These are phyloP conservation scores for Andrena bicolor DNA, from an alignment of 2,888 invertebrate species.

Conservation along the genomic window DNA sequence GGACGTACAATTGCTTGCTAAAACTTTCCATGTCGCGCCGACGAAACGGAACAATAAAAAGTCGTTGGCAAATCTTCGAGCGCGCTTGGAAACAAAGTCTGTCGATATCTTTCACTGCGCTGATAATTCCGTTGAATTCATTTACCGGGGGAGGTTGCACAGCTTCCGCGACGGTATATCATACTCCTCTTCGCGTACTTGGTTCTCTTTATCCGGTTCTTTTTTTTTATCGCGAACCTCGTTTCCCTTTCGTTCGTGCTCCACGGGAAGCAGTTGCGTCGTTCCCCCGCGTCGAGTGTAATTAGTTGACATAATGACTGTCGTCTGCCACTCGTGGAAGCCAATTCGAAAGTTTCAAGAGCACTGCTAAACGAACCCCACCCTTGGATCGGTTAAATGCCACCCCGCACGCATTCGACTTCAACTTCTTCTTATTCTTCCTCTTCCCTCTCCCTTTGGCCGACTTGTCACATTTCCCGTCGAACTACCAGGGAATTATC, in stretches of 20 bases:
- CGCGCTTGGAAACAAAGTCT: not conserved
- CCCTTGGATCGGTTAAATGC: conserved; percentile 29
- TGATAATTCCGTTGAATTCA: too few species aligned
- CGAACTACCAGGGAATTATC: conserved; percentile 43
- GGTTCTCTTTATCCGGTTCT: too few species aligned
- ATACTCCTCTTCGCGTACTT: too few species aligned
- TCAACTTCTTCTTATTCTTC: conserved; percentile 6
- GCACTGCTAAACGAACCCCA: conserved; percentile 34
- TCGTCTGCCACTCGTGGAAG: conserved; percentile 2
- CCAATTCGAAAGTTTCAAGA: conserved; percentile 44
- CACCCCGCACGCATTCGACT: conserved; percentile 20
- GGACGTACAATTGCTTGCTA: not conserved
- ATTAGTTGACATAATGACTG: conserved; percentile 53
- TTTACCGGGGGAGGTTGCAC: too few species aligned
- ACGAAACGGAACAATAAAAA: not conserved
- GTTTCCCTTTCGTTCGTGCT: not conserved
- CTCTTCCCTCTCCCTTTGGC: not conserved
- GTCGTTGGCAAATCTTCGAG: not conserved
- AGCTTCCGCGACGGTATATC: too few species aligned
- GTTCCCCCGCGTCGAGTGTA: not conserved
- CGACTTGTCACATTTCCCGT: conserved; percentile 41
- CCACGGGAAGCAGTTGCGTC: not conserved
- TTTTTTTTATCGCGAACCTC: too few species aligned
- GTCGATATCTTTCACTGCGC: too few species aligned
- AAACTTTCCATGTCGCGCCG: not conserved